phyloP scores from a whole-genome alignment of 2,888 invertebrate genomes.

The Galerucella pusilla region DNA sequence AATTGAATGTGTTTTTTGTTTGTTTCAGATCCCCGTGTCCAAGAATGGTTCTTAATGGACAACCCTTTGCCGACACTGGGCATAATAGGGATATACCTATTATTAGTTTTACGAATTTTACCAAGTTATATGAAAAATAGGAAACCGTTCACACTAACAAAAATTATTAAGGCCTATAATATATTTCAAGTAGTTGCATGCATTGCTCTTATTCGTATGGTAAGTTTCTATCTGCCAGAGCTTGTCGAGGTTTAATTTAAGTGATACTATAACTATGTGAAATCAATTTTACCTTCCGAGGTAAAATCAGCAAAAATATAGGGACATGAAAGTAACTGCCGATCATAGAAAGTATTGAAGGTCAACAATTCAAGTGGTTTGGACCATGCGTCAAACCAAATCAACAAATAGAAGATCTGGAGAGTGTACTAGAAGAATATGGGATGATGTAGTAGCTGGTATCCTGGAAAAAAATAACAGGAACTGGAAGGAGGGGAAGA shows the following conservation, averaged over 20 bases:
- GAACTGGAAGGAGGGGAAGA: no score
- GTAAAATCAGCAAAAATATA: no score
- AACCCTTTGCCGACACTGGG: constrained; percentile 65
- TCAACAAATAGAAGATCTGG: no score
- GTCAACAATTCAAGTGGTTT: no score
- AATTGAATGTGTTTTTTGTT: background rate
- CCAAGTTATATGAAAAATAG: constrained; percentile 77
- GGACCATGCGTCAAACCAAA: no score
- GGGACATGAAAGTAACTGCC: no score
- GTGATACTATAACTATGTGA: no score
- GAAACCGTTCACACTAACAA: constrained; percentile 74
- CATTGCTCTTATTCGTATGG: constrained; percentile 75
- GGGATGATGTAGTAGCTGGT: no score
- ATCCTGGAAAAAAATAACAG: no score
- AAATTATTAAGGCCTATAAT: constrained; percentile 80
- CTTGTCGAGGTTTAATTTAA: background rate
- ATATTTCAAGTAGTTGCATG: constrained; percentile 81
- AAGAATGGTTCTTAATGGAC: constrained; percentile 68
- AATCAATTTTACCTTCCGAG: no score
- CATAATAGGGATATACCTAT: constrained; percentile 66
- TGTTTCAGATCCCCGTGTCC: constrained; percentile 64
- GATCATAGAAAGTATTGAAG: no score
- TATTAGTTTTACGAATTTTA: constrained; percentile 67
- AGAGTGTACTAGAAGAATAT: no score
- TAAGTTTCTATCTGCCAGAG: constrained; percentile 62